Conservation (phyloP, 2,888 invertebrate genomes). For the Diaperis boleti region DNA sequence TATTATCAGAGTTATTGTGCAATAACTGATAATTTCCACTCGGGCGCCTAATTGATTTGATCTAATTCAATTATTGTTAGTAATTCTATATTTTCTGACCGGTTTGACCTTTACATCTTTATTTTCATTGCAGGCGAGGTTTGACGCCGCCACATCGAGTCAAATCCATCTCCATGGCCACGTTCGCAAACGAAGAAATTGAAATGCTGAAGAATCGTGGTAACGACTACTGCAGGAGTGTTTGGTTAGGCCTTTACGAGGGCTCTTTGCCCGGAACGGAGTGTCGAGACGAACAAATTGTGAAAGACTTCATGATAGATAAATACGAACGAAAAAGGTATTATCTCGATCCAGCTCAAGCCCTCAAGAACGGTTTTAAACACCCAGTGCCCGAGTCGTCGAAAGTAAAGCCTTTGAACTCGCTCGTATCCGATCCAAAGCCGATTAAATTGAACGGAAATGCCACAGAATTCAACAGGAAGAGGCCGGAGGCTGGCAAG, state of each 20-base stretch:
- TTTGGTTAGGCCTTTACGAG: conserved; percentile 94
- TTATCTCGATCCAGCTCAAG: conserved; percentile 60
- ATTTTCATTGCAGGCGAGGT: conserved; percentile 92
- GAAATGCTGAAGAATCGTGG: conserved; percentile 90
- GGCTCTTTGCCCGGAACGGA: conserved; percentile 76
- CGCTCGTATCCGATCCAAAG: conserved; percentile 48
- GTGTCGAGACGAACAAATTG: conserved; percentile 82
- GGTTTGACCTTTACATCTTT: too few species aligned
- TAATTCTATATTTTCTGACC: too few species aligned
- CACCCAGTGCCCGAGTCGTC: not conserved
- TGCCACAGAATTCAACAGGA: conserved; percentile 44
- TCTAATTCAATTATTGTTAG: too few species aligned
- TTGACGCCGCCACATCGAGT: conserved; percentile 98
- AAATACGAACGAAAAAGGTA: conserved; percentile 95
- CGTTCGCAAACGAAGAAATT: conserved; percentile 95
- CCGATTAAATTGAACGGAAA: conserved; percentile 53
- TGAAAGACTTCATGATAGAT: conserved; percentile 92
- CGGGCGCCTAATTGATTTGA: too few species aligned
- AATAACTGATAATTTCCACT: too few species aligned
- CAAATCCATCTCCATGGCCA: conserved; percentile 99
- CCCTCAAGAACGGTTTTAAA: conserved; percentile 42
- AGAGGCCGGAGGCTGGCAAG: conserved; percentile 54
- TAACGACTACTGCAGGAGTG: conserved; percentile 92
- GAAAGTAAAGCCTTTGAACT: conserved; percentile 39
- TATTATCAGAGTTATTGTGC: too few species aligned